Conservation (phyloP, 2,113 vertebrate species). For the Anguilla rostrata region DNA sequence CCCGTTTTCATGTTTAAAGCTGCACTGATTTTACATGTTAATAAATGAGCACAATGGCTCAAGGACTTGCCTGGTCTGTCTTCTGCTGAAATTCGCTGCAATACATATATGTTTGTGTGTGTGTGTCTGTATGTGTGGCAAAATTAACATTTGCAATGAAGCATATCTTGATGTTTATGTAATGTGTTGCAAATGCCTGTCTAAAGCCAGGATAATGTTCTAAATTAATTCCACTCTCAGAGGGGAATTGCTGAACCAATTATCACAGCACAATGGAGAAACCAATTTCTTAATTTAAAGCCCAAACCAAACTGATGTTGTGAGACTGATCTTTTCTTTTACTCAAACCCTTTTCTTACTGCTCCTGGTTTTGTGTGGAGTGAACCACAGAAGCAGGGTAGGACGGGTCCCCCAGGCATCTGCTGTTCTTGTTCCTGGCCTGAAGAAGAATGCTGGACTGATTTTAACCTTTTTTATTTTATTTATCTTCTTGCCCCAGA, state of each 20-base stretch:
- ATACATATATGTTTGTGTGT: too few species aligned
- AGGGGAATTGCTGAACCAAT: neutral
- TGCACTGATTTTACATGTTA: too few species aligned
- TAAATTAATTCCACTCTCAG: constrained; percentile 11
- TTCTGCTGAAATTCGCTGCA: too few species aligned
- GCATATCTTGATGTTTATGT: constrained; percentile 2
- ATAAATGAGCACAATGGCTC: too few species aligned
- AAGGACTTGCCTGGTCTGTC: too few species aligned
- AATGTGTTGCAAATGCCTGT: neutral
- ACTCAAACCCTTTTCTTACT: neutral
- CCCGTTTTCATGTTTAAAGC: too few species aligned
- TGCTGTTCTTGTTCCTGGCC: neutral
- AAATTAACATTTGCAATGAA: too few species aligned
- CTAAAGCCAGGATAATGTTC: constrained; percentile 21
- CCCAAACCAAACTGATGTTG: constrained; percentile 5
- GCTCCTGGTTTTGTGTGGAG: neutral
- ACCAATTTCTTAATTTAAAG: neutral
- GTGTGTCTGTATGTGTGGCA: too few species aligned
- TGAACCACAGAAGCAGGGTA: neutral
- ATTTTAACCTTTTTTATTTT: neutral
- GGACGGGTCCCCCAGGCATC: neutral
- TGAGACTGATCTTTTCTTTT: neutral
- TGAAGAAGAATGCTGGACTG: constrained; percentile 1
- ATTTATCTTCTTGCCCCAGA: neutral
- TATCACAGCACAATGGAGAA: neutral